phyloP scores from a whole-genome alignment of 2,888 invertebrate genomes.

The Watsonalla cultraria region DNA sequence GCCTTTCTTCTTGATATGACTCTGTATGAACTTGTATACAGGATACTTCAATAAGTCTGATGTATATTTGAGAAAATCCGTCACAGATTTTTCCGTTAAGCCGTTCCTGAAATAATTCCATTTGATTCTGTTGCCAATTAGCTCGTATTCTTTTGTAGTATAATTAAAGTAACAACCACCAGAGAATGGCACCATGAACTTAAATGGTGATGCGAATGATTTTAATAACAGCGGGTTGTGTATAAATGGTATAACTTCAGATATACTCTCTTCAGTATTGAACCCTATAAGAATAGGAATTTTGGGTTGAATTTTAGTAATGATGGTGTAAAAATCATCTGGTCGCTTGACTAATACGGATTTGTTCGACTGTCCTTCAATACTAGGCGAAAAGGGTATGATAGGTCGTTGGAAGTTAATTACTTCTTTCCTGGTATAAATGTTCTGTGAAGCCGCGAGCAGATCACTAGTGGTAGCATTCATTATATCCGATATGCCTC shows the following conservation, averaged over 20 bases:
- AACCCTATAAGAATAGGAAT: constrained; percentile 71
- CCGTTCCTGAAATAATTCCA: constrained; percentile 47
- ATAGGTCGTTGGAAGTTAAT: constrained; percentile 56
- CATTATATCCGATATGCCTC: constrained; percentile 25
- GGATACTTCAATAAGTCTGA: constrained; percentile 67
- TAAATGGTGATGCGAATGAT: constrained; percentile 45
- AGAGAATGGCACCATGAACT: constrained; percentile 63
- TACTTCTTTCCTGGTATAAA: constrained; percentile 50
- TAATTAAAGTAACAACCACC: constrained; percentile 50
- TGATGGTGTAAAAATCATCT: constrained; percentile 25
- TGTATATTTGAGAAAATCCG: constrained; percentile 54
- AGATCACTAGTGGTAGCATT: constrained; percentile 44
- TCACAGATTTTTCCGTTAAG: constrained; percentile 44
- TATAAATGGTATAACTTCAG: constrained; percentile 63
- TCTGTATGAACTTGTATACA: constrained; percentile 59
- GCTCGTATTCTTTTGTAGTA: constrained; percentile 37
- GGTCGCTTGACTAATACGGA: constrained; percentile 40
- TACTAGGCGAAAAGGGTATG: constrained; percentile 57
- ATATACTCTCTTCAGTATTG: constrained; percentile 68
- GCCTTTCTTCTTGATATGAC: constrained; percentile 28
- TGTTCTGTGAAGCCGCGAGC: constrained; percentile 41
- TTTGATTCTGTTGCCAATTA: constrained; percentile 47
- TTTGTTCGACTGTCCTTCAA: constrained; percentile 39
- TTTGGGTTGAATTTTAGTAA: constrained; percentile 14
- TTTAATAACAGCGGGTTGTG: constrained; percentile 52